These are phyloP conservation scores for Cynopterus sphinx DNA, from an alignment of 2,797 vertebrate genomes.

Conservation along the genomic window DNA sequence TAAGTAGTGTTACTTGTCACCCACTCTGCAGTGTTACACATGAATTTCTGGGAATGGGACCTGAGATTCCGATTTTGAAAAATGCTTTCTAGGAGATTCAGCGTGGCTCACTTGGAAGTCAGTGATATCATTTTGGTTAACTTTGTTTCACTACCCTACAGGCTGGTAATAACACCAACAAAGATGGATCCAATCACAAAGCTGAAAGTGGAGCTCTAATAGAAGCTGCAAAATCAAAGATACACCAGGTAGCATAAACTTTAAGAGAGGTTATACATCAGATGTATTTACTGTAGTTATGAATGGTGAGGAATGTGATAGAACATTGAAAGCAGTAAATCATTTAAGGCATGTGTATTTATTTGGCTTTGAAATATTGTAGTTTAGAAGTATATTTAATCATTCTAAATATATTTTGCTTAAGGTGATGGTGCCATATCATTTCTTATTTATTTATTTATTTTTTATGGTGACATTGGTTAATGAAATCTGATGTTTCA, in stretches of 20 bases:
- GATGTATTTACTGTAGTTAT: not conserved
- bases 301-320: not conserved
- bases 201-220: constrained; percentile 92
- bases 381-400: not conserved
- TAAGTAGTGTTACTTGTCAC: not conserved
- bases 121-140: not conserved
- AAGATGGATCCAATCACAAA: constrained; percentile 92
- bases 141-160: constrained; percentile 76
- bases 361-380: not conserved
- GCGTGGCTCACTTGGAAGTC: not conserved
- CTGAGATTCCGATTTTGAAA: not conserved
- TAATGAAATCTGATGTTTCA: too few relatives aligned
- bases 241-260: constrained; percentile 91
- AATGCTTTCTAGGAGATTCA: not conserved
- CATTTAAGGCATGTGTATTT: not conserved
- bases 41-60: not conserved
- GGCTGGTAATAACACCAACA: constrained; percentile 89
- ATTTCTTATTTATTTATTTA: not conserved
- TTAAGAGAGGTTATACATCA: not conserved
- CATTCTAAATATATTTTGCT: not conserved
- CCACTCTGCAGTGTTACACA: not conserved
- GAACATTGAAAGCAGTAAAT: not conserved
- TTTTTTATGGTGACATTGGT: too few relatives aligned
- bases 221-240: constrained; percentile 96
- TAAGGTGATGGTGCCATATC: not conserved